Evolutionary conservation across 2,113 vertebrate genomes (phyloP).

Genomic region (Lepus americanus): DNA sequence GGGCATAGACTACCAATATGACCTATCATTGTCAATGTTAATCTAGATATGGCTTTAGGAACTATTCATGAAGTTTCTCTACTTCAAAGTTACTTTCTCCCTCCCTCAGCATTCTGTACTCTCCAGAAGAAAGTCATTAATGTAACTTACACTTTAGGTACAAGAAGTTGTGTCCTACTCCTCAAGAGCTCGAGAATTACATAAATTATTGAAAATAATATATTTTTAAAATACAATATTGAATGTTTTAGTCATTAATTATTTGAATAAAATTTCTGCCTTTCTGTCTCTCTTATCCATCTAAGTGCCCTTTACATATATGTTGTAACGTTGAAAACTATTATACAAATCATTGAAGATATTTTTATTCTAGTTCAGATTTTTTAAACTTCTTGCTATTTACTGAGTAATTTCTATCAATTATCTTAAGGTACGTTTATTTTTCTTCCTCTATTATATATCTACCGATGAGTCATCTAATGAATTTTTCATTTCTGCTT

Average conservation of each 20-base stretch:
- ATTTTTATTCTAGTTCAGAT: neutral
- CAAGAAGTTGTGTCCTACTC: neutral
- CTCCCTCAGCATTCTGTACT: rapidly evolving
- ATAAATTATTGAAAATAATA: neutral
- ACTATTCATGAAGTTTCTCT: neutral
- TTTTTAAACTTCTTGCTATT: neutral
- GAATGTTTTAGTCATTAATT: neutral
- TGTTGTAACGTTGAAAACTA: neutral
- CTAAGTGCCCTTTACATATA: neutral
- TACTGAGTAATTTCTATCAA: neutral
- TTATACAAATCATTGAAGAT: neutral
- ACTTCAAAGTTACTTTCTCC: neutral
- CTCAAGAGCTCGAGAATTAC: neutral
- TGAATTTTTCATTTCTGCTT: neutral
- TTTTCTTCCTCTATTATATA: neutral
- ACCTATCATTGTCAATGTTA: neutral
- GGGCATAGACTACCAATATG: neutral
- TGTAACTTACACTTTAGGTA: neutral
- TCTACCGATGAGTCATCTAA: neutral
- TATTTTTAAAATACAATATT: neutral
- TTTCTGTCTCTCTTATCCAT: neutral
- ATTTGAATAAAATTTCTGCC: neutral
- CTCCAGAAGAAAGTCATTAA: neutral
- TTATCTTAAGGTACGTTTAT: neutral
- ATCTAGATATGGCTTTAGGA: neutral